Evolutionary conservation across 2,888 invertebrate genomes (phyloP).

Genomic region (Troides aeacus): DNA sequence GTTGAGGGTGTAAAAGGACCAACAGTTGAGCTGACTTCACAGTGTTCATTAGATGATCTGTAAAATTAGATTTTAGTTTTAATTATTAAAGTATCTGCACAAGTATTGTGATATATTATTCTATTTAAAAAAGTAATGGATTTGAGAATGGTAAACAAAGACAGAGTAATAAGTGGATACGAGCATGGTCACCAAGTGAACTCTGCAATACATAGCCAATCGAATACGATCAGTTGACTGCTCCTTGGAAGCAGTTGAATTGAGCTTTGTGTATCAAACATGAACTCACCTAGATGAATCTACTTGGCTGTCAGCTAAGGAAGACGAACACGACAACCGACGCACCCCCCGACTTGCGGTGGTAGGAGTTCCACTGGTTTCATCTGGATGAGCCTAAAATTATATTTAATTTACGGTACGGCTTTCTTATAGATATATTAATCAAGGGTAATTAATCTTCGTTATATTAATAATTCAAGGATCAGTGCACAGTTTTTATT

Average conservation of each 20-base stretch:
- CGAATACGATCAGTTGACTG: background rate
- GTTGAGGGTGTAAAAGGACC: constrained; percentile 54
- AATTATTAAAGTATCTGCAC: constrained; percentile 6
- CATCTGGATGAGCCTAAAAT: constrained; percentile 58
- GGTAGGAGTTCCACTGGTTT: constrained; percentile 35
- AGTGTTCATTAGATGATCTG: constrained; percentile 54
- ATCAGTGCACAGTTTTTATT: no score
- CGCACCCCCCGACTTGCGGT: constrained; percentile 35
- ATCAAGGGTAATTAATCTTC: no score
- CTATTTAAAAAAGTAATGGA: background rate
- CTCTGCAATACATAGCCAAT: no score
- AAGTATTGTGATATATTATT: background rate
- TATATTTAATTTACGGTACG: background rate
- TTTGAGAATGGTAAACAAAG: background rate
- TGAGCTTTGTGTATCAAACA: background rate
- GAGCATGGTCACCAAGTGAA: no score
- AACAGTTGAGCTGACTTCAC: constrained; percentile 67
- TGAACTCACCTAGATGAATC: constrained; percentile 42
- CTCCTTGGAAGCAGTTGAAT: background rate
- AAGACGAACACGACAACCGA: constrained; percentile 35
- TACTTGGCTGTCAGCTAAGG: constrained; percentile 40
- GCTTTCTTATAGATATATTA: background rate
- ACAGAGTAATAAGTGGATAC: no score
- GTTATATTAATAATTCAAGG: no score
- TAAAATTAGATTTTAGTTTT: background rate